These are phyloP conservation scores for Esox niger DNA, from an alignment of 2,113 vertebrate species.

Conservation along the genomic window DNA sequence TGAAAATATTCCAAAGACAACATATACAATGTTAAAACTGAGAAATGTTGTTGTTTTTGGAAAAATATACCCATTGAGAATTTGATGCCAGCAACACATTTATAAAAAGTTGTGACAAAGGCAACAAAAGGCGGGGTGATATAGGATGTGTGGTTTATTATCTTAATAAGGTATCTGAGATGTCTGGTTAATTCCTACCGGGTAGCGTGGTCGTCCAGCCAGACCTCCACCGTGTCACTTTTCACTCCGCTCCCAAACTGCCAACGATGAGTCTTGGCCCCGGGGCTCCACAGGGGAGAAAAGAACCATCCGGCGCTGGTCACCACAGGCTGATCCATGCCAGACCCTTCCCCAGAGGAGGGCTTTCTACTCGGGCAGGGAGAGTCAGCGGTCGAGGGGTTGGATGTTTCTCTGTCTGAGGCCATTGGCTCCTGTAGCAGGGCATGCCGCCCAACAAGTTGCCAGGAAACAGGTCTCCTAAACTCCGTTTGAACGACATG, in stretches of 20 bases:
- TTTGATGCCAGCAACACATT: too few species aligned
- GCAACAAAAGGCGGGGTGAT: too few species aligned
- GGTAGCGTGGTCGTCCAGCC: conserved; percentile 57
- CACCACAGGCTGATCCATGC: neutral
- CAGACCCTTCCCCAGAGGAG: too few species aligned
- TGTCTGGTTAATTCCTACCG: too few species aligned
- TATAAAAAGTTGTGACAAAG: too few species aligned
- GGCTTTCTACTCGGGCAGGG: neutral
- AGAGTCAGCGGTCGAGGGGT: neutral
- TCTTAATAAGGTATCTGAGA: too few species aligned
- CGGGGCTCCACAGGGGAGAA: conserved; percentile 53
- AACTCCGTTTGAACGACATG: conserved; percentile 25
- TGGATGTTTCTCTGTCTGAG: conserved; percentile 1
- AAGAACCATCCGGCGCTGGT: conserved; percentile 47
- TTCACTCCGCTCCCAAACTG: conserved; percentile 35
- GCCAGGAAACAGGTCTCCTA: conserved; percentile 35
- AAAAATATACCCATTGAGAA: too few species aligned
- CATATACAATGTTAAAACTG: too few species aligned
- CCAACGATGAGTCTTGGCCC: conserved; percentile 16
- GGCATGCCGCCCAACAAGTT: conserved; percentile 50
- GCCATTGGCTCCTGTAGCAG: conserved; percentile 27
- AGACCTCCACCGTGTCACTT: conserved; percentile 42
- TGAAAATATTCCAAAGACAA: too few species aligned
- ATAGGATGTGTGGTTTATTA: too few species aligned
- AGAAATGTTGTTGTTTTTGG: too few species aligned